Percentiles rank a stretch among this genome's conserved stretches.
These are phyloP conservation scores for Omphaloscelis lunosa DNA, from an alignment of 2,888 invertebrate species.

Conservation along the genomic window DNA sequence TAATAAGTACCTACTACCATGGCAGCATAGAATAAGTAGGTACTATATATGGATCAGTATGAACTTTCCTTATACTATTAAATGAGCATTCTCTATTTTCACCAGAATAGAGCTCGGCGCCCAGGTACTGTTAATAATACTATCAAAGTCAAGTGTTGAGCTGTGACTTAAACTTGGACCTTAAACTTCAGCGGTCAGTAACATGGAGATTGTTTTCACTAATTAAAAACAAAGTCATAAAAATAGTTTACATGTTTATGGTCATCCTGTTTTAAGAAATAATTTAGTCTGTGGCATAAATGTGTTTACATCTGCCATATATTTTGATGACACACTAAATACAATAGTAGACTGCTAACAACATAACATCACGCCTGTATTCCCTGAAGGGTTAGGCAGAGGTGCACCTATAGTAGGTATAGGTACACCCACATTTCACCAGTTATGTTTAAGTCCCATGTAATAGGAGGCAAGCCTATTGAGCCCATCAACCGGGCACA, in stretches of 20 bases:
- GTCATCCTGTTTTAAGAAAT: constrained; percentile 30
- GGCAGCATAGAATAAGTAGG: no score
- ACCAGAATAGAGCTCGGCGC: no score
- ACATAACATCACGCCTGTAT: neutral
- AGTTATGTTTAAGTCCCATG: neutral
- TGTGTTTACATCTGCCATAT: constrained; percentile 15
- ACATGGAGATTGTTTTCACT: constrained; percentile 31
- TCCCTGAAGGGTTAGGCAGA: neutral
- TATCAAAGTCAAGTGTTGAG: constrained; percentile 40
- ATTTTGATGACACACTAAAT: neutral
- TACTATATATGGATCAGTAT: no score
- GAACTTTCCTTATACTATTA: no score
- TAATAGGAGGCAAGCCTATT: neutral
- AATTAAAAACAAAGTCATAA: constrained; percentile 30
- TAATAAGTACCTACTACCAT: no score
- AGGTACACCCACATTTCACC: no score
- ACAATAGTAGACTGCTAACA: neutral
- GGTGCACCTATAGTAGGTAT: no score
- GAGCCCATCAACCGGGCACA: no score
- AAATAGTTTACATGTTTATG: constrained; percentile 39
- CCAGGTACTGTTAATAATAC: constrained; percentile 54
- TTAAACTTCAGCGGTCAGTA: constrained; percentile 33
- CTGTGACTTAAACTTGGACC: constrained; percentile 6
- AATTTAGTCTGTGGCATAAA: constrained; percentile 32
- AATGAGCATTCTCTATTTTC: no score